phyloP scores from a whole-genome alignment of 1,140 invertebrate species.

The Maconellicoccus hirsutus region DNA sequence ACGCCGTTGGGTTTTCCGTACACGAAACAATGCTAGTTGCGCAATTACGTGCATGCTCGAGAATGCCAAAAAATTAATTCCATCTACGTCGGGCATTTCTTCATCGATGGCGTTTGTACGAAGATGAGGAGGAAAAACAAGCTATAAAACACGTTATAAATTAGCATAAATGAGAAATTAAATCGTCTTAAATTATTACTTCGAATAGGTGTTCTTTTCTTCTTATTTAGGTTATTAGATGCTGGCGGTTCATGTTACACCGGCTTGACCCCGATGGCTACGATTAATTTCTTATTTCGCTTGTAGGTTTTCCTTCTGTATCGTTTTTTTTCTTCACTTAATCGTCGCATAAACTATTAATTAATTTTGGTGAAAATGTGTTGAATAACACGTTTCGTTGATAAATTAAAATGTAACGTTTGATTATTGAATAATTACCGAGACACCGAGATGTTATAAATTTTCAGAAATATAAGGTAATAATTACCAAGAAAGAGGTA shows the following conservation, averaged over 20 bases:
- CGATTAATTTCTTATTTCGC: background rate
- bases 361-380: background rate
- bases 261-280: background rate
- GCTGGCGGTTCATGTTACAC: background rate
- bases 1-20: no score
- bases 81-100: no score
- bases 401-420: conserved; percentile 10
- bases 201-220: background rate
- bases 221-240: background rate
- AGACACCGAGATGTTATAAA: background rate
- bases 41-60: no score
- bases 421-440: background rate
- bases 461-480: background rate
- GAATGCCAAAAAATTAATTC: no score
- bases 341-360: background rate
- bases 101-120: no score
- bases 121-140: background rate
- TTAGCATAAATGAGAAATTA: conserved; percentile 9
- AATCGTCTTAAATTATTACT: conserved; percentile 9
- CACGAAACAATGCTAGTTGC: no score
- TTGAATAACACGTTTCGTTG: background rate
- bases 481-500: no score
- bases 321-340: background rate
- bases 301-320: background rate
- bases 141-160: background rate